phyloP scores from a whole-genome alignment of 2,113 vertebrate genomes.

The Tychaedon coryphoeus region DNA sequence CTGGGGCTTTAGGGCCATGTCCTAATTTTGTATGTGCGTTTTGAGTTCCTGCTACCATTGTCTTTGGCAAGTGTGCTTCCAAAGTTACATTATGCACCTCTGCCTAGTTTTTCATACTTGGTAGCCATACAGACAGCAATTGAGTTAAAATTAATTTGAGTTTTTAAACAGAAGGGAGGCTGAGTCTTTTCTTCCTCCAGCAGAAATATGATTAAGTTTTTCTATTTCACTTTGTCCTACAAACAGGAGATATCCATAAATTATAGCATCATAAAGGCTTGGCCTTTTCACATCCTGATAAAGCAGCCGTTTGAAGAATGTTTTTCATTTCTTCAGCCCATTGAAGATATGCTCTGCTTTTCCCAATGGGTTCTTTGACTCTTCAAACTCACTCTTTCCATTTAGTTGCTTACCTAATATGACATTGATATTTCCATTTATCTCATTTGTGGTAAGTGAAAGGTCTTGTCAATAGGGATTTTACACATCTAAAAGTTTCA shows the following conservation, averaged over 20 bases:
- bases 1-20: background rate
- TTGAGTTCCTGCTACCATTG: background rate
- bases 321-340: constrained; percentile 45
- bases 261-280: constrained; percentile 35
- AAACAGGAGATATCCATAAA: constrained; percentile 51
- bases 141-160: constrained; percentile 8
- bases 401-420: constrained; percentile 58
- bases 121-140: background rate
- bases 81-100: background rate
- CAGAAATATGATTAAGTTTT: constrained; percentile 43
- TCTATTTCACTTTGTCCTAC: constrained; percentile 52
- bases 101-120: background rate
- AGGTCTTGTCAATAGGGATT: constrained; percentile 49
- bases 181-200: constrained; percentile 3
- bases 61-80: background rate
- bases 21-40: background rate
- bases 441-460: constrained; percentile 34
- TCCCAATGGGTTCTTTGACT: constrained; percentile 36
- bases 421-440: constrained; percentile 60
- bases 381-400: constrained; percentile 21
- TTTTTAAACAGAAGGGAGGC: background rate
- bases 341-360: constrained; percentile 33
- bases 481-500: constrained; percentile 41
- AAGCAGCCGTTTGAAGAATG: constrained; percentile 42
- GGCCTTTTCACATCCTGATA: constrained; percentile 43